Evolutionary conservation across 2,888 invertebrate species (phyloP).

Genomic region (Drosophila colorata): DNA sequence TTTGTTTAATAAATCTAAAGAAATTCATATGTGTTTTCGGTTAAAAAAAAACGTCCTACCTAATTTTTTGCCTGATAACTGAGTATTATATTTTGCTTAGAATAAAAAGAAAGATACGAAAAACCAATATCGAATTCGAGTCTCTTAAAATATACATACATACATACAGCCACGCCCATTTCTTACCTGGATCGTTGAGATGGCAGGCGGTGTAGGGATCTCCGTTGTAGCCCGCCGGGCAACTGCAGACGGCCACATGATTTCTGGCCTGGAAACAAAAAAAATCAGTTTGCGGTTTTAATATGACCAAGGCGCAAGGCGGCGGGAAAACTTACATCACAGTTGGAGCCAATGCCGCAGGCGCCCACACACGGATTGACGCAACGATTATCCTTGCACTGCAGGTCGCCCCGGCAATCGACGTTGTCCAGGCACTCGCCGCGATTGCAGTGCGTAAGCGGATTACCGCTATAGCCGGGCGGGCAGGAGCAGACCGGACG

Average conservation of each 20-base stretch:
- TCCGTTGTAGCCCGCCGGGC: conserved; percentile 92
- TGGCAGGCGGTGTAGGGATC: conserved; percentile 91
- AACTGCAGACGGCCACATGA: conserved; percentile 92
- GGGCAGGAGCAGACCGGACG: conserved; percentile 93
- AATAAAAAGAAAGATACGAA: not conserved
- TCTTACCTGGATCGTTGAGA: conserved; percentile 90
- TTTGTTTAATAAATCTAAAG: no score
- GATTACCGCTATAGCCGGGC: conserved; percentile 92
- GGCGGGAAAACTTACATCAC: conserved; percentile 87
- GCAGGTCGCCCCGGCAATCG: conserved; percentile 90
- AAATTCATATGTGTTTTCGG: no score
- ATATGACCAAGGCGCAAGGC: not conserved
- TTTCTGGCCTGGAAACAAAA: conserved; percentile 88
- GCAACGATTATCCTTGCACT: conserved; percentile 92
- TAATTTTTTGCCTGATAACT: no score
- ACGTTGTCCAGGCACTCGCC: conserved; percentile 92
- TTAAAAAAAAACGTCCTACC: no score
- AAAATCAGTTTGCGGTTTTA: not conserved
- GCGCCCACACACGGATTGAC: conserved; percentile 91
- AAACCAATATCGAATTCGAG: not conserved
- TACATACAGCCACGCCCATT: not conserved
- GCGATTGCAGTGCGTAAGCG: conserved; percentile 89
- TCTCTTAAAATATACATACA: not conserved
- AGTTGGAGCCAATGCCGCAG: conserved; percentile 91
- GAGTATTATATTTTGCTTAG: no score